Percentiles rank a stretch among this genome's conserved stretches.
phyloP scores from a whole-genome alignment of 2,113 vertebrate genomes.

The Macroglossus sobrinus region DNA sequence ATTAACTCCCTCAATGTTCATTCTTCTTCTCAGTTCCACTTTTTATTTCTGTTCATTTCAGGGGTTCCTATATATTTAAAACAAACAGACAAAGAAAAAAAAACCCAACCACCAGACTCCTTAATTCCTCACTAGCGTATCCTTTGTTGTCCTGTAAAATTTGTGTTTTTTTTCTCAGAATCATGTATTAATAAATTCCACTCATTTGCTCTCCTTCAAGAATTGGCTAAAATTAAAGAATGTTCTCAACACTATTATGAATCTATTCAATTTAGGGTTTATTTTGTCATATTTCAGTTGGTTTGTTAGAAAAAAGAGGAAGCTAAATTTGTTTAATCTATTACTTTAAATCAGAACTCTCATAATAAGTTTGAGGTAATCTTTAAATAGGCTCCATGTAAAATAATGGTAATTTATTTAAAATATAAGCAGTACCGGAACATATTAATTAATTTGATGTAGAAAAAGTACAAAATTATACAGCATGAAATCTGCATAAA shows the following conservation, averaged over 20 bases:
- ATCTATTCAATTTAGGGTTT: background rate
- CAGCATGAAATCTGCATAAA: background rate
- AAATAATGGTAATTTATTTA: background rate
- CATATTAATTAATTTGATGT: background rate
- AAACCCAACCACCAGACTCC: background rate
- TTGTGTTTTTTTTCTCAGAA: background rate
- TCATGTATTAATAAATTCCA: background rate
- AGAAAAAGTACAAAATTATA: background rate
- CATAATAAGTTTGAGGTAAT: background rate
- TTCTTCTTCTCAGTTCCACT: background rate
- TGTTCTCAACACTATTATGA: background rate
- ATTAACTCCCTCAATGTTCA: background rate
- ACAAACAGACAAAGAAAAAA: background rate
- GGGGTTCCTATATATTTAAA: background rate
- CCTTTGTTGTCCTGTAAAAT: background rate
- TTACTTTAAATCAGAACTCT: background rate
- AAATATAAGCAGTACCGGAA: background rate
- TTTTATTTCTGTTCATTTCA: background rate
- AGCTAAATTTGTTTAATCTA: background rate
- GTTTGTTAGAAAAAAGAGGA: background rate
- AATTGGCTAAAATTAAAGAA: background rate
- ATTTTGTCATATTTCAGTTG: background rate
- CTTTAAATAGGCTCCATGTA: background rate
- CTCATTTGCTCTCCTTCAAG: background rate
- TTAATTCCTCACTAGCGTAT: background rate